Evolutionary conservation across 2,113 vertebrate genomes (phyloP).

Genomic region (Azemiops feae): DNA sequence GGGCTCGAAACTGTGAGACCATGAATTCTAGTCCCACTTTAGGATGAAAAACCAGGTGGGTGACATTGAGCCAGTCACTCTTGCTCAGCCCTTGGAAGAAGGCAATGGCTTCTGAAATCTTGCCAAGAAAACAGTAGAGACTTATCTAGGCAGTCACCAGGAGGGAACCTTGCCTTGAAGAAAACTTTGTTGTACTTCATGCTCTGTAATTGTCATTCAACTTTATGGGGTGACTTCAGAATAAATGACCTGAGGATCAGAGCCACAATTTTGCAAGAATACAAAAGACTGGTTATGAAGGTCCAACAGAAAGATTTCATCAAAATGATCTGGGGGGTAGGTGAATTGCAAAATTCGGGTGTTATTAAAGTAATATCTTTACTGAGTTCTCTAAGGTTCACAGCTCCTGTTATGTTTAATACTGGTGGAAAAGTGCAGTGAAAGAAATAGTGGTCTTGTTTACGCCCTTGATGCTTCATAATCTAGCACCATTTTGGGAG

Average conservation of each 20-base stretch:
- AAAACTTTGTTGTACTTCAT: not conserved
- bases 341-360: not conserved
- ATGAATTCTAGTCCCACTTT: not conserved
- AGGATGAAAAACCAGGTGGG: not conserved
- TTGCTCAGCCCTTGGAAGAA: not conserved
- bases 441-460: not conserved
- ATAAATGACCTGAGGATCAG: not conserved
- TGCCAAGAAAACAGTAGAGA: not conserved
- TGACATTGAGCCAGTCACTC: not conserved
- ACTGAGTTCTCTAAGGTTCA: not conserved
- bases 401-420: not conserved
- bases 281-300: not conserved
- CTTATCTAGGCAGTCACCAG: not conserved
- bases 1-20: not conserved
- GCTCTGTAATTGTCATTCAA: not conserved
- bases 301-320: not conserved
- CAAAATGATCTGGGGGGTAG: not conserved
- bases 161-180: not conserved
- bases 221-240: not conserved
- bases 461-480: not conserved
- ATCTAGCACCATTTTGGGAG: not conserved
- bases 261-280: not conserved
- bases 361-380: not conserved
- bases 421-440: not conserved
- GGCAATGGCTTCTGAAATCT: not conserved